phyloP scores from a whole-genome alignment of 2,797 vertebrate species.

The Parauchenoglanis ngamensis region DNA sequence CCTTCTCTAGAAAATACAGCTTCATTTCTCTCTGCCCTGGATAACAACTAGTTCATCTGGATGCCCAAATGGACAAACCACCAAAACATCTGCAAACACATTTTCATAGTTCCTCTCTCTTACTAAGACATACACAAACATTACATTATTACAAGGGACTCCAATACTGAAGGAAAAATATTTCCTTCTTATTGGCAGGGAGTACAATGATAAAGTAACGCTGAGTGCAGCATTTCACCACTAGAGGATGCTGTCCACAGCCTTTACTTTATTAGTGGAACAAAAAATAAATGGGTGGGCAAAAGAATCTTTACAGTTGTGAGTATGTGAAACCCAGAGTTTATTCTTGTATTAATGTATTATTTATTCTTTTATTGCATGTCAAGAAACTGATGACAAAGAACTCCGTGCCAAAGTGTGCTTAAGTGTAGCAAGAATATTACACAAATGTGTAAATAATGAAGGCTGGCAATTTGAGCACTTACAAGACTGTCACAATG shows the following conservation, averaged over 20 bases:
- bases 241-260: slow-evolving; percentile 22
- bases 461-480: too few species aligned
- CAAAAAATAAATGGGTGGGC: too few species aligned
- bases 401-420: too few species aligned
- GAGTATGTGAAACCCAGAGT: too few species aligned
- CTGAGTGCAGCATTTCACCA: not conserved
- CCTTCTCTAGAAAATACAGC: not conserved
- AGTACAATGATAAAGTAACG: not conserved
- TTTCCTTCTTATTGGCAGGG: not conserved
- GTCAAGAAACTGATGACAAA: too few species aligned
- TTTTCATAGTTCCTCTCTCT: not conserved
- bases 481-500: too few species aligned
- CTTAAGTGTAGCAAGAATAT: too few species aligned
- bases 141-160: not conserved
- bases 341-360: too few species aligned
- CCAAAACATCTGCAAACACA: not conserved
- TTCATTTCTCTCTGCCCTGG: not conserved
- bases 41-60: not conserved
- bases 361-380: too few species aligned
- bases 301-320: too few species aligned
- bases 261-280: not conserved
- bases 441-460: too few species aligned
- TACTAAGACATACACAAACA: not conserved
- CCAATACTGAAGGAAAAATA: not conserved
- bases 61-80: not conserved